phyloP scores from a whole-genome alignment of 1,140 invertebrate genomes.

The Frieseomelitta varia region DNA sequence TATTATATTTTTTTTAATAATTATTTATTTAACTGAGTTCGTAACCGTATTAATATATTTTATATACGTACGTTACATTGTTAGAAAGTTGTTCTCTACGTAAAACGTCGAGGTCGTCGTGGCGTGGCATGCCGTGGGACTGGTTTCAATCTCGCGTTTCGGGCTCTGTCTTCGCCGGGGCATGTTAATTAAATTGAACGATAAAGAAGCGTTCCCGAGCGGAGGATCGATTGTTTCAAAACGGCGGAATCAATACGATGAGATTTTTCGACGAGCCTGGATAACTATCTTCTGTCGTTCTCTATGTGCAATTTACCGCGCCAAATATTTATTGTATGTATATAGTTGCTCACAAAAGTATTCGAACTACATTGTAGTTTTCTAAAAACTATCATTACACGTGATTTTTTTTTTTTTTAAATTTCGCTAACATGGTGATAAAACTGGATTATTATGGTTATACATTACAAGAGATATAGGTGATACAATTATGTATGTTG shows the following conservation, averaged over 20 bases:
- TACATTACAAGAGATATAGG: too few relatives aligned
- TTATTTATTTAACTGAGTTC: conserved; percentile 49
- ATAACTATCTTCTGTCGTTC: neutral
- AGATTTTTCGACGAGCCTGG: neutral
- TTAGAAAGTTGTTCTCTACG: conserved; percentile 29
- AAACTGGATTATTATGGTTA: too few relatives aligned
- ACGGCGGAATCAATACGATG: neutral
- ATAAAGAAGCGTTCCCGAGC: neutral
- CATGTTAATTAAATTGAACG: neutral
- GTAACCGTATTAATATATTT: conserved; percentile 45
- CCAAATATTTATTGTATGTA: neutral
- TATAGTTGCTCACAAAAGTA: too few relatives aligned
- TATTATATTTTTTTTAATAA: conserved; percentile 30
- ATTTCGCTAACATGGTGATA: too few relatives aligned
- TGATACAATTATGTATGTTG: too few relatives aligned
- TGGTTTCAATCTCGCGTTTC: conserved; percentile 33
- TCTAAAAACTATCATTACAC: too few relatives aligned
- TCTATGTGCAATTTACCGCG: neutral
- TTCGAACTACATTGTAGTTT: too few relatives aligned
- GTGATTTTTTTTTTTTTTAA: too few relatives aligned
- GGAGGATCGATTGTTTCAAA: neutral
- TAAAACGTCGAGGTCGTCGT: conserved; percentile 18
- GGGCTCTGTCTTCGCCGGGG: neutral
- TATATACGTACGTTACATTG: conserved; percentile 23
- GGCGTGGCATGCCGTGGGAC: neutral